Base-by-base conservation (phyloP, 1,140 invertebrate species). In the Diabrotica undecimpunctata region DNA sequence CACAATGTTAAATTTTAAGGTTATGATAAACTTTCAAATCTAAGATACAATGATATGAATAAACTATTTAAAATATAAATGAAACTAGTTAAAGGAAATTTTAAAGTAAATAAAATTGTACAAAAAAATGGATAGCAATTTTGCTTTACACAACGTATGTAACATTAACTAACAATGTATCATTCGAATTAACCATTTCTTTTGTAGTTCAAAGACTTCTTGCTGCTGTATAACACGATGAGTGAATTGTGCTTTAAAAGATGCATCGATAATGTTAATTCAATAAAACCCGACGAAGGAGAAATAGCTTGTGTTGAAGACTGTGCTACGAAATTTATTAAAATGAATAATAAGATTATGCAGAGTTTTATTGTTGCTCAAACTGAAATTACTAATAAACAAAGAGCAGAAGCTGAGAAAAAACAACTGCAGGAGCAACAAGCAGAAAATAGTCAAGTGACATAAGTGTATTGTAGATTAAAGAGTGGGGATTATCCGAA, bases 171-270 rank as follows among this genome's bases (percentile, higher is more conserved):
- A 25, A 25, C 25, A 25, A 25, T 2, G 1, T 25, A 25, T 25
- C 25, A 25, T 25, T 4, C 4, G 25, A 25, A 25, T 25, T 25
- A 25, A 25, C 25, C 25, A 25, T 25, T 25, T 79, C 70, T 70
- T 67, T 85, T 86, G 65, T 79, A 93, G 91, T 95, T 97, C 78
- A 89, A 90, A 80, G 94, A 97, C 73, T 97, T 97, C 77, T 81
- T 98, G 25, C 83, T 89, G 61, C 92, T 93, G 0, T 97, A 96
- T 79, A 97, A 97, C 76, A 94, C 92, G 82, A 80, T 97, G 62
- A 93, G 93, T 35, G 94, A 97, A 81, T 82, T 89, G 70, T 98
- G 95, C 79, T 98, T 98, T 78, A 84, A 84, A 72, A 93, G 95
- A 74, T 98, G 95, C 79, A 84, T 96, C 59, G 88, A 89, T 79